Conservation (phyloP, 23 tunicate genomes). For the Aplidium turbinatum region DNA sequence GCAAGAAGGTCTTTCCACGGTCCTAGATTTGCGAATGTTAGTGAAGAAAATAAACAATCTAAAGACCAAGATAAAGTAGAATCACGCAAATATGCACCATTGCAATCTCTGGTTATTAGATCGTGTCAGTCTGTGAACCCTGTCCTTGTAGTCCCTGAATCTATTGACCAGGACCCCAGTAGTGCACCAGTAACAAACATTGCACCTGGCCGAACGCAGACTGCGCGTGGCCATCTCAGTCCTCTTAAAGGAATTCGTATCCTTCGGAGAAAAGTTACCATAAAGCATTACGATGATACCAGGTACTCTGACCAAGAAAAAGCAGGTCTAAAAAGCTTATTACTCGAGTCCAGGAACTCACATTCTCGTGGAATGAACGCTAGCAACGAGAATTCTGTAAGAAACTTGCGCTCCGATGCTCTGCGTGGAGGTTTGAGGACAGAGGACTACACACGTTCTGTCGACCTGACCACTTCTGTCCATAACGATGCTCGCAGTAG, state of each 20-base stretch:
- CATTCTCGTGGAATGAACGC: too few relatives aligned
- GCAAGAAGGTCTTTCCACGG: too few relatives aligned
- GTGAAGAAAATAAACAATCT: too few relatives aligned
- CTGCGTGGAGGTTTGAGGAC: too few relatives aligned
- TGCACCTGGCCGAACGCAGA: constrained; percentile 6
- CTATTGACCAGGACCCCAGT: neutral
- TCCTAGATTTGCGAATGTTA: too few relatives aligned
- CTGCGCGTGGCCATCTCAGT: constrained; percentile 28
- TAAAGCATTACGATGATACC: constrained; percentile 35
- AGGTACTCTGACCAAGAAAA: neutral
- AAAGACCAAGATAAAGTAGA: neutral
- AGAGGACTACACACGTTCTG: too few relatives aligned
- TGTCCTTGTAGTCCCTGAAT: constrained; percentile 20
- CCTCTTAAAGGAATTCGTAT: constrained; percentile 56
- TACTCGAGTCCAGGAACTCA: too few relatives aligned
- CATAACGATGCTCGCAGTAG: too few relatives aligned
- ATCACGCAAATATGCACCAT: constrained; percentile 9
- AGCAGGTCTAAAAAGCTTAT: too few relatives aligned
- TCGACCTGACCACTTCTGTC: too few relatives aligned
- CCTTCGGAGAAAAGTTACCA: constrained; percentile 45
- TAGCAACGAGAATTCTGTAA: too few relatives aligned
- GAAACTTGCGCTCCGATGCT: too few relatives aligned
- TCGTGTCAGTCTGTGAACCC: constrained; percentile 43
- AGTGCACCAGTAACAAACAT: neutral
- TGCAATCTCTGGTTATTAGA: constrained; percentile 46